A percentile compares a stretch with the other conserved stretches of the same genome.
Evolutionary conservation across 2,797 vertebrate species (phyloP).

Genomic region (Chanos chanos): DNA sequence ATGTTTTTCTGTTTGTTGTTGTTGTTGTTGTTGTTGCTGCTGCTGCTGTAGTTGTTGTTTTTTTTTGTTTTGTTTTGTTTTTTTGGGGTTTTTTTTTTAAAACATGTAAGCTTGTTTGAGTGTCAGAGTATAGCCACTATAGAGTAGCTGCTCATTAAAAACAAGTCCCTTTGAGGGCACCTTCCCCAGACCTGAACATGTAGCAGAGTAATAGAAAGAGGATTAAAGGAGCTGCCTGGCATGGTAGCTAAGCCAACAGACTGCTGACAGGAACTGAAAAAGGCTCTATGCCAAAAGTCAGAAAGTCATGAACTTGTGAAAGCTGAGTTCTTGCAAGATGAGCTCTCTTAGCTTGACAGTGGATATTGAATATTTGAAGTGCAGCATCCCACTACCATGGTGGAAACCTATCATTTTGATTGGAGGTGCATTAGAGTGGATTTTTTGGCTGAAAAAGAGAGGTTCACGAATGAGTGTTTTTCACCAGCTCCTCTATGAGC

Average conservation of each 20-base stretch:
- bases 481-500: not conserved
- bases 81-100: too few species aligned
- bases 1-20: too few species aligned
- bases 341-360: constrained; percentile 10
- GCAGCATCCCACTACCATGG: not conserved
- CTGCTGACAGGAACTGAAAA: constrained; percentile 42
- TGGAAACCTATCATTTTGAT: too few species aligned
- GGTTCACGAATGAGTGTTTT: not conserved
- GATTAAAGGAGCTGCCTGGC: constrained; percentile 54
- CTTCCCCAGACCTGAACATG: constrained; percentile 23
- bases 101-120: too few species aligned
- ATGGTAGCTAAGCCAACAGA: constrained; percentile 54
- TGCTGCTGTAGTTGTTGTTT: too few species aligned
- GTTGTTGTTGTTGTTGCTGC: too few species aligned
- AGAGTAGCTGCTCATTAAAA: too few species aligned
- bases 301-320: constrained; percentile 51
- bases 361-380: constrained; percentile 38
- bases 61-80: too few species aligned
- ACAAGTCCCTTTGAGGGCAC: too few species aligned
- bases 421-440: not conserved
- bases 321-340: constrained; percentile 18
- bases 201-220: constrained; percentile 21
- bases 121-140: too few species aligned
- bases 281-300: constrained; percentile 54
- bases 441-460: constrained; percentile 34